Evolutionary conservation across 2,888 invertebrate species (phyloP), one percentile per base, ranked within the genome.

Genomic region (Phortica okadai): DNA sequence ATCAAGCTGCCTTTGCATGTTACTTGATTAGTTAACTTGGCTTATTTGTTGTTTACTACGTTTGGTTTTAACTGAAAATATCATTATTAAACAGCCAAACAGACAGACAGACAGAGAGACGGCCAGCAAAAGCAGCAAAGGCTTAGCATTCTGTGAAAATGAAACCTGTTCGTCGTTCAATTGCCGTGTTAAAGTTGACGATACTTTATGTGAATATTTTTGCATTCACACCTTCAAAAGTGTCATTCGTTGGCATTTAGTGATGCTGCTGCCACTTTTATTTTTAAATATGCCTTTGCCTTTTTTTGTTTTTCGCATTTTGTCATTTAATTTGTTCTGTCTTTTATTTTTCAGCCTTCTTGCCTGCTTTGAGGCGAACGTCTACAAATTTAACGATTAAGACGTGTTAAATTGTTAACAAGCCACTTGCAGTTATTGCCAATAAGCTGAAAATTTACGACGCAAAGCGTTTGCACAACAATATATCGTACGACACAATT

Each of bases 391-490:
- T 90, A 89, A 90, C 90, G 91, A 91, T 91, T 91, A 91, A 91
- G 91, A 91, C 85, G 91, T 91, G 91, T 91, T 91, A 91, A 91
- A 91, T 91, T 91, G 91, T 91, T 91, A 90, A 90, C 91, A 90
- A 90, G 91, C 90, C 89, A 90, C 89, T 90, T 89, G 88, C 88
- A 85, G 86, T 89, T 90, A 88, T 88, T 86, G 88, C 85, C 89
- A 88, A 90, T 90, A 91, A 91, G 90, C 91, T 86, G 88, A 80
- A 86, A 90, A 90, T 90, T 91, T 90, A 90, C 88, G 91, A 90
- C 86, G 81, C 73, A 76, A 45, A 58, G 58, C 66, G 56, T 72
- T 45, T 45, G 1, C 72, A 33, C 33, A 8, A 70, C n/a, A 33
- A 50, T 64, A 45, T 62, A 25, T 50, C 59, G 11, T 1, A 7